Evolutionary conservation across 2,797 vertebrate genomes (phyloP), one percentile per base, ranked within the genome.

Genomic region (Silurus aristotelis): DNA sequence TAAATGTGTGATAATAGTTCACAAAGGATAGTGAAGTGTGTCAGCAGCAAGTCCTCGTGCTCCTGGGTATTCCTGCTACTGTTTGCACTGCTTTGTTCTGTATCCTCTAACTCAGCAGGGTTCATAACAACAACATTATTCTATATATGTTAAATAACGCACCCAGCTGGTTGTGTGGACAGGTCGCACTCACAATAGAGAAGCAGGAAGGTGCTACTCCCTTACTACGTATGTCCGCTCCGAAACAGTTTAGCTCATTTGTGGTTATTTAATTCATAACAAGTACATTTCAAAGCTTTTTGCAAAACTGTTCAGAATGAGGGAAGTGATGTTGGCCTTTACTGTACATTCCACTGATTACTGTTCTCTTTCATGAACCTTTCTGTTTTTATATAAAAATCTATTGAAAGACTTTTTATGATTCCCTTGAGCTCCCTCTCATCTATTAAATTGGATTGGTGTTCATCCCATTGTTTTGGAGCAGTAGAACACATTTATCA

Each of bases 101-200:
- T n/a, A 85, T 86, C 63, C 84, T 85, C 83, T 60, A 10, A 19
- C 89, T 80, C 87, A 88, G 83, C 82, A 82, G 87, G 86, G 76
- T 83, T 88, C 80, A 83, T 78, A 27, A 67, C 73, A 78, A 86
- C 79, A 84, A 27, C 58, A 83, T 86, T 86, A 86, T 86, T 88
- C 64, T 80, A 52, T 66, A 66, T 80, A 27, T 48, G 55, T 38
- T 70, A 83, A 83, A 85, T 83, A 68, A 72, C 70, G 77, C 64
- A 79, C 72, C 64, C 46, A 58, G 78, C 55, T 46, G 71, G 58
- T 70, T 81, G 83, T 71, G 48, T 82, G 20, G 38, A 83, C 84
- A 71, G 66, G 86, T 70, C 64, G 80, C 58, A 66, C 38, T 83
- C 85, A 90, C 88, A 90, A 89, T 90, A 83, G 84, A 85, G 78